phyloP scores from a whole-genome alignment of 2,113 vertebrate species.

The Fregetta grallaria region DNA sequence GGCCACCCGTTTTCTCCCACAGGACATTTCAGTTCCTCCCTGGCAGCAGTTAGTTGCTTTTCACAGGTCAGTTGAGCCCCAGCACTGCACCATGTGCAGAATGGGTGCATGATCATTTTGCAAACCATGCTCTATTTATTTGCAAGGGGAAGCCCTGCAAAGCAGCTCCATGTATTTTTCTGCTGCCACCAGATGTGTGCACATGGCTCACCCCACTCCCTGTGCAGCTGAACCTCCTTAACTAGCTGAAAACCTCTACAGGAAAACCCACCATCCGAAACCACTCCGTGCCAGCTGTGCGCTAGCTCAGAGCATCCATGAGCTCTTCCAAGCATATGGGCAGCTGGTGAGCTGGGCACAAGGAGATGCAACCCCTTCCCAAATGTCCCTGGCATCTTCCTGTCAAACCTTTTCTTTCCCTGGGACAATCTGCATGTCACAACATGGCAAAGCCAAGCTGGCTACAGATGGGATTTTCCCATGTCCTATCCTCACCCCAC shows the following conservation, averaged over 20 bases:
- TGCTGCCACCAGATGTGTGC: neutral
- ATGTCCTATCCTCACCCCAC: neutral
- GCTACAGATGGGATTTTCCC: neutral
- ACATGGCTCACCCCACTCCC: neutral
- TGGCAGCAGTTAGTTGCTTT: neutral
- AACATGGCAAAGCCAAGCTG: neutral
- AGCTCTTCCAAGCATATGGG: neutral
- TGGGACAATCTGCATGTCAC: neutral
- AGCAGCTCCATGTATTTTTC: neutral
- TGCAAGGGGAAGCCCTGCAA: neutral
- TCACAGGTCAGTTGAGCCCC: neutral
- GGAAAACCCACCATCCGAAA: neutral
- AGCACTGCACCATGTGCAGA: neutral
- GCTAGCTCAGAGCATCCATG: neutral
- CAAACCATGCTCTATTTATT: neutral
- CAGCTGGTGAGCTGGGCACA: neutral
- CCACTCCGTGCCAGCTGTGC: fast-evolving
- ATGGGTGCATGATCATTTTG: neutral
- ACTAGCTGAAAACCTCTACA: neutral
- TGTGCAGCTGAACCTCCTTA: neutral
- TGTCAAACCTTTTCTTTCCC: neutral
- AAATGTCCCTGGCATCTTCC: neutral
- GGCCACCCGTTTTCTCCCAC: neutral
- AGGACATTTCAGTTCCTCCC: neutral
- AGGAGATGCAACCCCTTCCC: neutral